phyloP scores from a whole-genome alignment of 2,888 invertebrate species.

The Belgica antarctica region DNA sequence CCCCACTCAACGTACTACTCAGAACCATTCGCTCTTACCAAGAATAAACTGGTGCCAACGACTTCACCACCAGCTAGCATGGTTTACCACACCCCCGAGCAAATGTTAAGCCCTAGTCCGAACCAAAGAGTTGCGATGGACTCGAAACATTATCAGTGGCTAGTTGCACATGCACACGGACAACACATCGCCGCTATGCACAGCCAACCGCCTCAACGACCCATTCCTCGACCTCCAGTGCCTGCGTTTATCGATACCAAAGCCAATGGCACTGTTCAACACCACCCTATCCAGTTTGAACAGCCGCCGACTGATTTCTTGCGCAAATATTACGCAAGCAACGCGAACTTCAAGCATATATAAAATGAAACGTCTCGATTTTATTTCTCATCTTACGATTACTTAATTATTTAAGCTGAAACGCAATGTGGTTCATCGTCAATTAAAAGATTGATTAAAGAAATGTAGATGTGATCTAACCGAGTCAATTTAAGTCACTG shows the following conservation, averaged over 20 bases:
- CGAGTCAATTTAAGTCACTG: too few relatives aligned
- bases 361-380: too few relatives aligned
- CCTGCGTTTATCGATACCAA: conserved; percentile 3
- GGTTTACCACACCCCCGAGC: background rate
- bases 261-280: background rate
- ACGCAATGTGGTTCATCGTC: too few relatives aligned
- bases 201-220: background rate
- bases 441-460: too few relatives aligned
- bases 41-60: background rate
- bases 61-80: conserved; percentile 16
- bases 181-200: background rate
- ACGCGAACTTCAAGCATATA: too few relatives aligned
- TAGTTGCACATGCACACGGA: background rate
- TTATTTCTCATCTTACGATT: too few relatives aligned
- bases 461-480: too few relatives aligned
- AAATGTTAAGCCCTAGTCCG: too few relatives aligned
- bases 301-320: conserved; percentile 9
- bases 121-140: too few relatives aligned
- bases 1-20: conserved; percentile 32
- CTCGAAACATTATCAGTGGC: background rate
- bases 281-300: background rate
- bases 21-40: conserved; percentile 13
- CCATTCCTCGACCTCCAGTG: conserved; percentile 11
- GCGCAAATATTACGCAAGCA: conserved; percentile 2
- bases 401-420: too few relatives aligned